These are phyloP conservation scores for Saxicola maurus DNA, from an alignment of 2,797 vertebrate genomes.

Conservation along the genomic window DNA sequence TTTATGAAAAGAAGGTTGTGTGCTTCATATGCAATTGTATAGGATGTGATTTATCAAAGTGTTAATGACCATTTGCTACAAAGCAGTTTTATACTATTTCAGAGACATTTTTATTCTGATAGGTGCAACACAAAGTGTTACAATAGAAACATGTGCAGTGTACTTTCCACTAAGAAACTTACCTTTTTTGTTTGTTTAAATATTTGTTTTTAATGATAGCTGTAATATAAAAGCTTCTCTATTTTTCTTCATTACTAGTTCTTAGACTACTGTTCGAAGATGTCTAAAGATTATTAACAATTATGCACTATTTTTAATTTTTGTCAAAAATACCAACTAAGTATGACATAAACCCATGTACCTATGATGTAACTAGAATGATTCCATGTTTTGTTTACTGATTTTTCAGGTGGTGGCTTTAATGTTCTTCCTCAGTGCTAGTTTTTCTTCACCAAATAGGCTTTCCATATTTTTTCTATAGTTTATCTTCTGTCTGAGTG, in stretches of 20 bases:
- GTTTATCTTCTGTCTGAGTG: not conserved
- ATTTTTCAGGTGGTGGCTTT: not conserved
- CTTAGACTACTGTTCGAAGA: not conserved
- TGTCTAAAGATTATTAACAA: not conserved
- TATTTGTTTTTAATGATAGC: not conserved
- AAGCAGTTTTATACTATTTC: not conserved
- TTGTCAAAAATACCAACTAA: not conserved
- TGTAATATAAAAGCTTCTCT: not conserved
- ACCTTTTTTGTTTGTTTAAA: not conserved
- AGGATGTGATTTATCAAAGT: not conserved
- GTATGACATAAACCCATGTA: not conserved
- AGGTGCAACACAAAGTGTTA: not conserved
- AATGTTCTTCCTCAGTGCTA: not conserved
- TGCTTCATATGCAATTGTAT: not conserved
- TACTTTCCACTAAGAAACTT: not conserved
- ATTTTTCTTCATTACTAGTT: not conserved
- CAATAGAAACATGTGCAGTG: not conserved
- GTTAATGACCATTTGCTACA: not conserved
- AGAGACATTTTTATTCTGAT: not conserved
- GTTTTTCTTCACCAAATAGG: not conserved
- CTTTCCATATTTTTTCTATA: not conserved
- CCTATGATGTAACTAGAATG: not conserved
- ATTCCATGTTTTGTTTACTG: not conserved
- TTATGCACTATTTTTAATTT: not conserved
- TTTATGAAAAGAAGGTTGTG: not conserved